Conservation (phyloP, 2,113 vertebrate species). For the Cheilinus undulatus region DNA sequence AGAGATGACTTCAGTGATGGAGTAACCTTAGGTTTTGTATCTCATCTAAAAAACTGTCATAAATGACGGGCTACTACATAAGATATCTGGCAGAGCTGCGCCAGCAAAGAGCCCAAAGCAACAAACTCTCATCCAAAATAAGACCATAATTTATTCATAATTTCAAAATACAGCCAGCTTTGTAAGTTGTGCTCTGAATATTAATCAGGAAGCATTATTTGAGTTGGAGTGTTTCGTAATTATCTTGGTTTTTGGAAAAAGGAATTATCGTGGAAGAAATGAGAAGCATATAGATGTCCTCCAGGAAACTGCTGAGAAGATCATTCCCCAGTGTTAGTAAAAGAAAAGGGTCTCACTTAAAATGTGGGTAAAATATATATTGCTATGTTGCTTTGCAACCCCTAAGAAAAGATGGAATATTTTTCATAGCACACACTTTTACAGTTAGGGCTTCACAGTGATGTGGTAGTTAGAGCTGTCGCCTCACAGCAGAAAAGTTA, state of each 20-base stretch:
- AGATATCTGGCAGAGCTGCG: conserved; percentile 10
- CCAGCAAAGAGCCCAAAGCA: conserved; percentile 44
- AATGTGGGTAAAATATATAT: no score
- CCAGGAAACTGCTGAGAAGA: no score
- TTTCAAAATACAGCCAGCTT: conserved; percentile 13
- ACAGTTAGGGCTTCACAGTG: no score
- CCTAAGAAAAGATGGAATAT: no score
- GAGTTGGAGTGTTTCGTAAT: not conserved
- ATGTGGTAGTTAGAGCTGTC: no score
- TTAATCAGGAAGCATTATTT: conserved; percentile 14
- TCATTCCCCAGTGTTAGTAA: no score
- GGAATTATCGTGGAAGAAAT: not conserved
- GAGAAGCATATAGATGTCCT: not conserved
- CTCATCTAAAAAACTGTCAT: not conserved
- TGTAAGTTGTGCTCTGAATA: conserved; percentile 37
- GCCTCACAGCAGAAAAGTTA: no score
- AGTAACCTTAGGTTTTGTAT: no score
- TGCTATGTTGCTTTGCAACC: no score
- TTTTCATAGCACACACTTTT: no score
- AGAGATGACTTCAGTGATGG: no score
- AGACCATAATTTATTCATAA: conserved; percentile 43
- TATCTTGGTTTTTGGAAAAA: not conserved
- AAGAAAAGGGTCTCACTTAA: no score
- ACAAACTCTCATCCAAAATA: conserved; percentile 32
- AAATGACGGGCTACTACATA: conserved; percentile 16